Percentiles rank a stretch among this genome's conserved stretches.
These are phyloP conservation scores for Ctena decussata DNA, from an alignment of 2,888 invertebrate genomes.

Conservation along the genomic window DNA sequence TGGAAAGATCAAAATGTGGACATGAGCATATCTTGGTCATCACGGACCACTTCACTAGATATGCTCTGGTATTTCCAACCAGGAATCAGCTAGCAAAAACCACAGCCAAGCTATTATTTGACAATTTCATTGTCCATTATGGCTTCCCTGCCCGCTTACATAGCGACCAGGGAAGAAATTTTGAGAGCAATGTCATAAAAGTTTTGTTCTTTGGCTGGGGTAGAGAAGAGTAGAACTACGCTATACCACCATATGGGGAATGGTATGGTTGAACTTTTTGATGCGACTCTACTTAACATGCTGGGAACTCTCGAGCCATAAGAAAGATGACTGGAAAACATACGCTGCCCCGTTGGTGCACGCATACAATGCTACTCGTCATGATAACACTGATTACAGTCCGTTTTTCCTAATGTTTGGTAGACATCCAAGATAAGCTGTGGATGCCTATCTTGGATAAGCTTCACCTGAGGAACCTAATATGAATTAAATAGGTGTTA, in stretches of 20 bases:
- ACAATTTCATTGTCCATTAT: too few species aligned
- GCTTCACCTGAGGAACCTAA: conserved; percentile 36
- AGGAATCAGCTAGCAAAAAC: conserved; percentile 48
- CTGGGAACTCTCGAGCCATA: conserved; percentile 28
- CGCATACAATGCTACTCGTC: too few species aligned
- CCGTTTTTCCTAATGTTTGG: too few species aligned
- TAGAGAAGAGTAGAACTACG: conserved; percentile 48
- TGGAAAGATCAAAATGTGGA: conserved; percentile 3
- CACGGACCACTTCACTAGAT: conserved; percentile 37
- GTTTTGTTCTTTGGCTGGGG: conserved; percentile 35
- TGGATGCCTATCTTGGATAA: too few species aligned
- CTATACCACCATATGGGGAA: too few species aligned
- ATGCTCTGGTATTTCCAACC: conserved; percentile 35
- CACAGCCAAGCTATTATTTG: conserved; percentile 42
- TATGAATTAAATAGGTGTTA: too few species aligned
- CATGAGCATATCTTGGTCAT: conserved; percentile 20
- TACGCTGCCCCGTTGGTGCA: too few species aligned
- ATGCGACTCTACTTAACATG: conserved; percentile 36
- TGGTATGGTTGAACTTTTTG: conserved; percentile 47
- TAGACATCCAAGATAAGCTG: too few species aligned
- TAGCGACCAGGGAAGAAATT: too few species aligned
- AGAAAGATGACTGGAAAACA: too few species aligned
- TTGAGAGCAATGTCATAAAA: conserved; percentile 38
- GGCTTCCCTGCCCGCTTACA: too few species aligned
- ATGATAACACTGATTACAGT: too few species aligned